Percentiles rank a stretch among this genome's conserved stretches.
These are phyloP conservation scores for Cheirogaleus medius DNA, from an alignment of 2,113 vertebrate genomes.

Conservation along the genomic window DNA sequence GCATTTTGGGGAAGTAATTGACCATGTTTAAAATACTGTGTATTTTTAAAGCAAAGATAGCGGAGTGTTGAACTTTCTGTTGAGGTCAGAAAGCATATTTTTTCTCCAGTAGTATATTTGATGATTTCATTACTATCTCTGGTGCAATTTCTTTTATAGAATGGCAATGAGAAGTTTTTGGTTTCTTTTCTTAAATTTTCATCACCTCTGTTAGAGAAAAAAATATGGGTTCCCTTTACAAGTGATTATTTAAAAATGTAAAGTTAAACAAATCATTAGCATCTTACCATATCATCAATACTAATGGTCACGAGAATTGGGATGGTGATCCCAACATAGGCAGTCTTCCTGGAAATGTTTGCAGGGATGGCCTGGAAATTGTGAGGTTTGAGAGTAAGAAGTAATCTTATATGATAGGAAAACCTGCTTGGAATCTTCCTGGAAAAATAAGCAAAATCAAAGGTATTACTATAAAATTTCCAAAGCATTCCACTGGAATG, in stretches of 20 bases:
- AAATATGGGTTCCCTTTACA: slow-evolving; percentile 27
- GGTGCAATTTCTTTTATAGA: background rate
- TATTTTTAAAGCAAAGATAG: slow-evolving; percentile 21
- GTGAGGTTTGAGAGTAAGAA: slow-evolving; percentile 5
- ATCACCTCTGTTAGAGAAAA: background rate
- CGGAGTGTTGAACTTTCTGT: background rate
- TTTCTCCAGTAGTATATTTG: background rate
- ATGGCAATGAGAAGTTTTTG: background rate
- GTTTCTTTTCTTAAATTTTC: slow-evolving; percentile 30
- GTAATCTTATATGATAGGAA: background rate
- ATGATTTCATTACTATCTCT: background rate
- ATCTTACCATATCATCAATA: background rate
- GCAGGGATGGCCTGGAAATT: background rate
- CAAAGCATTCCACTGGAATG: background rate
- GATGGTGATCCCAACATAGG: background rate
- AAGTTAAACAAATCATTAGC: slow-evolving; percentile 51
- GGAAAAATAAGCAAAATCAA: slow-evolving; percentile 53
- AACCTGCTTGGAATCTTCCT: slow-evolving; percentile 5
- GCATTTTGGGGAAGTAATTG: slow-evolving; percentile 23
- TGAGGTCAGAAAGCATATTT: too few species aligned
- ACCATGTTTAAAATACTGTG: background rate
- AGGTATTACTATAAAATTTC: slow-evolving; percentile 18
- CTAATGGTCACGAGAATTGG: background rate
- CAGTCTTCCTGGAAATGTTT: slow-evolving; percentile 42
- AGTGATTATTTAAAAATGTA: slow-evolving; percentile 44